Evolutionary conservation across 2,888 invertebrate genomes (phyloP).

Genomic region (Heterodera filipjevi): DNA sequence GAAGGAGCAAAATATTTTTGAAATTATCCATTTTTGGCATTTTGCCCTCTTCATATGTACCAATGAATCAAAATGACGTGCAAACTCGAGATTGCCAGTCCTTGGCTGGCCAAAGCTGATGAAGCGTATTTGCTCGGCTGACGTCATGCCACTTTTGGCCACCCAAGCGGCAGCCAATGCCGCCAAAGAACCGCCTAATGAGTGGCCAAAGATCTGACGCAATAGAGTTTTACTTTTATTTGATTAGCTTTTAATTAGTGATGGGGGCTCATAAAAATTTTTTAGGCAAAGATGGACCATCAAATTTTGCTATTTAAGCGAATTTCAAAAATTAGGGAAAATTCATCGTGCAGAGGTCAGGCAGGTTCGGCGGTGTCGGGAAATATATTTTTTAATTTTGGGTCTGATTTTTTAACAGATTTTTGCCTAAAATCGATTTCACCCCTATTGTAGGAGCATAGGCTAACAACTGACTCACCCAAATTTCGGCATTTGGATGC

Average conservation of each 20-base stretch:
- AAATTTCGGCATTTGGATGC: constrained; percentile 33
- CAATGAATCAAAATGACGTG: constrained; percentile 35
- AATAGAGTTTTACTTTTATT: too few species aligned
- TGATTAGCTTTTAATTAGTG: not conserved
- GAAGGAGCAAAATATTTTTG: not conserved
- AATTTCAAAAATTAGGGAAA: too few species aligned
- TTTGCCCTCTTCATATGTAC: constrained; percentile 14
- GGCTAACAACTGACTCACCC: constrained; percentile 22
- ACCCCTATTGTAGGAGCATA: too few species aligned
- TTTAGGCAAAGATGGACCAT: too few species aligned
- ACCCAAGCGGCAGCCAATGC: constrained; percentile 30
- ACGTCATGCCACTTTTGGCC: constrained; percentile 6
- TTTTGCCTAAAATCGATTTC: too few species aligned
- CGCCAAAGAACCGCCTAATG: constrained; percentile 30
- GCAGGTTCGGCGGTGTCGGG: too few species aligned
- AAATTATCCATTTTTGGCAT: not conserved
- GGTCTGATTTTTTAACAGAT: too few species aligned
- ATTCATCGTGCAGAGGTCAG: too few species aligned
- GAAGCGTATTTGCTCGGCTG: constrained; percentile 28
- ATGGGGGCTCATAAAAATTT: too few species aligned
- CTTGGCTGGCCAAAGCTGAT: constrained; percentile 41
- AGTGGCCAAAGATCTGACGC: constrained; percentile 31
- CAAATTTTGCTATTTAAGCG: too few species aligned
- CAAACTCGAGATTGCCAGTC: constrained; percentile 38
- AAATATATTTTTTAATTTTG: too few species aligned